Evolutionary conservation across 2,113 vertebrate genomes (phyloP), one percentile per base, ranked within the genome.

Genomic region (Cettia cetti): DNA sequence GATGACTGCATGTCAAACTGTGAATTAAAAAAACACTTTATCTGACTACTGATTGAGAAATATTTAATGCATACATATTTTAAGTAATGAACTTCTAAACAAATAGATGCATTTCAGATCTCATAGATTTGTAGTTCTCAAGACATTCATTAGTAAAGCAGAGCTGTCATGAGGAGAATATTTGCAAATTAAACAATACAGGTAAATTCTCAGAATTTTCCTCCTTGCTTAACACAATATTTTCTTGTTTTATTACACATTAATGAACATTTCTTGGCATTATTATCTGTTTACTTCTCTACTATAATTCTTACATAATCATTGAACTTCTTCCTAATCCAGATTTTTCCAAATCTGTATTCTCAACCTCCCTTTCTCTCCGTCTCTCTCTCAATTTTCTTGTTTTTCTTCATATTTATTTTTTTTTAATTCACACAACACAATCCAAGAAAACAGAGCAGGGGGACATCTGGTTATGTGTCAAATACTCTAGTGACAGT

Each of bases 401-500:
- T 53, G 3, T 6, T 79, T 82, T 54, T 1, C 18, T 72, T 23
- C 16, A 24, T 59, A 2, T 39, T 45, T 53, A 3, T 33, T 12
- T 8, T 64, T 75, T 90, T 11, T 45, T 14, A 23, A n/a, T 6
- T 78, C 17, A 33, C 15, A 27, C 3, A 13, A 21, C 21, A 24
- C 7, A 78, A 14, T 23, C 17, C 7, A 82, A 74, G 26, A 24
- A 40, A 64, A 84, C 59, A 47, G 15, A 68, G 3, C 4, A 63
- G 6, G 15, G 2, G 49, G 16, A 19, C 10, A 45, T 45, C 16
- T 30, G 4, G 2, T 4, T 76, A 3, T 1, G 4, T 37, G 22
- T 74, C 37, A 50, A 78, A 56, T 61, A 18, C 4, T 52, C 7
- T 52, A 52, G 11, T 64, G 13, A 6, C 27, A 64, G 19, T n/a